Conservation (phyloP, 2,113 vertebrate species). For the Eonycteris spelaea region DNA sequence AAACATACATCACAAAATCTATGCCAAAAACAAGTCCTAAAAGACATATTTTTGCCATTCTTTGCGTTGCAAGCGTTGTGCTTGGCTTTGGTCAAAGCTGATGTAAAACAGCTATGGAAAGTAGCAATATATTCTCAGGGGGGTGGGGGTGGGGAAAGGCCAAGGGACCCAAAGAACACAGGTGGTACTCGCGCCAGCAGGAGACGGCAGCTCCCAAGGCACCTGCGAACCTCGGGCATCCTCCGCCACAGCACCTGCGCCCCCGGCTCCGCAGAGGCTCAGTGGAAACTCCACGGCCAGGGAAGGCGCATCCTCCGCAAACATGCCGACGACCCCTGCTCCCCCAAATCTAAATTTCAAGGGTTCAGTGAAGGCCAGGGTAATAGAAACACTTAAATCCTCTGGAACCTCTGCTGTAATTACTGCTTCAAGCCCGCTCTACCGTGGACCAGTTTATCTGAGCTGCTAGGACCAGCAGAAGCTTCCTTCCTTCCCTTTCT, state of each 20-base stretch:
- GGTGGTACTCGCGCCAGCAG: not conserved
- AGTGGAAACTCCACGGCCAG: too few relatives aligned
- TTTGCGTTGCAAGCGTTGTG: not conserved
- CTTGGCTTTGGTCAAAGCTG: not conserved
- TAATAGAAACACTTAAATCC: not conserved
- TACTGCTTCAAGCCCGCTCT: not conserved
- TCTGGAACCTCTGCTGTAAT: not conserved
- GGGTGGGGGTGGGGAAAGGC: too few relatives aligned
- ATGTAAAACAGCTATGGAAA: not conserved
- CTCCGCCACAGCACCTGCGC: not conserved
- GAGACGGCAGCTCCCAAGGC: not conserved
- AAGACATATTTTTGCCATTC: not conserved
- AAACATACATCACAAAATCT: not conserved
- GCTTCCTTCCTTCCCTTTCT: not conserved
- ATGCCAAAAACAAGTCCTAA: not conserved
- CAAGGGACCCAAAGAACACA: slow-evolving; percentile 1
- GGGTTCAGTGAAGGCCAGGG: not conserved
- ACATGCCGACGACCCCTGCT: not conserved
- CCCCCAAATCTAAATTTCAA: not conserved
- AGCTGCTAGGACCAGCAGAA: not conserved
- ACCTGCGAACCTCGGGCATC: not conserved
- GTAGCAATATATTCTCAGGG: not conserved
- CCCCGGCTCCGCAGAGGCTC: not conserved
- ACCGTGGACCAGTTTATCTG: fast-evolving
- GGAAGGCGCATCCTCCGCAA: not conserved